Percentiles rank a stretch among this genome's conserved stretches.
These are phyloP conservation scores for Drymonia ruficornis DNA, from an alignment of 2,888 invertebrate genomes.

Conservation along the genomic window DNA sequence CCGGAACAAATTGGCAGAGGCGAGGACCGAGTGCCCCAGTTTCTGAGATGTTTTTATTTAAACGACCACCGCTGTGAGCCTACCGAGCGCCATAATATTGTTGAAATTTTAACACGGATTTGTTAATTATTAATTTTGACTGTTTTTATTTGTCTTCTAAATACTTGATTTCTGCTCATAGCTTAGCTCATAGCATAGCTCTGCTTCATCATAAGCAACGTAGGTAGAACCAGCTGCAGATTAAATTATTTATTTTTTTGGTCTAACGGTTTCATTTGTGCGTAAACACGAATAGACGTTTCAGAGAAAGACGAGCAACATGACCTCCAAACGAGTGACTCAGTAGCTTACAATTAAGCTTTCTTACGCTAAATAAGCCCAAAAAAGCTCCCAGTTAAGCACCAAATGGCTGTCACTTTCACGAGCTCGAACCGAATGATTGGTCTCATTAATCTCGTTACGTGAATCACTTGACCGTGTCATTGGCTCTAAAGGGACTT, in stretches of 20 bases:
- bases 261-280: too few relatives aligned
- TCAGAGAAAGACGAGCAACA: background rate
- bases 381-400: background rate
- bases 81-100: background rate
- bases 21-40: slow-evolving; percentile 33
- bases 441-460: background rate
- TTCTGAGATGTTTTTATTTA: slow-evolving; percentile 27
- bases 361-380: background rate
- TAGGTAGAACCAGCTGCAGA: too few relatives aligned
- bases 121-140: too few relatives aligned
- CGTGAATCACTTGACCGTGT: slow-evolving; percentile 1
- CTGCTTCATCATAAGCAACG: too few relatives aligned
- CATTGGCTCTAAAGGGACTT: background rate
- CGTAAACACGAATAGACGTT: background rate
- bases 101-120: background rate
- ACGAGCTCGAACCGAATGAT: background rate
- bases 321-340: background rate
- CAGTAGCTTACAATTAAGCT: background rate
- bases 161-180: too few relatives aligned
- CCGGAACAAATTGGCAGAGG: slow-evolving; percentile 52
- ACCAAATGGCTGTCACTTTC: background rate
- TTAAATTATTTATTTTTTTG: too few relatives aligned
- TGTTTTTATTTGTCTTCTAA: too few relatives aligned
- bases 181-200: too few relatives aligned
- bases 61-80: slow-evolving; percentile 12